Conservation (phyloP, 2,888 invertebrate genomes). For the Bellardia pandia region DNA sequence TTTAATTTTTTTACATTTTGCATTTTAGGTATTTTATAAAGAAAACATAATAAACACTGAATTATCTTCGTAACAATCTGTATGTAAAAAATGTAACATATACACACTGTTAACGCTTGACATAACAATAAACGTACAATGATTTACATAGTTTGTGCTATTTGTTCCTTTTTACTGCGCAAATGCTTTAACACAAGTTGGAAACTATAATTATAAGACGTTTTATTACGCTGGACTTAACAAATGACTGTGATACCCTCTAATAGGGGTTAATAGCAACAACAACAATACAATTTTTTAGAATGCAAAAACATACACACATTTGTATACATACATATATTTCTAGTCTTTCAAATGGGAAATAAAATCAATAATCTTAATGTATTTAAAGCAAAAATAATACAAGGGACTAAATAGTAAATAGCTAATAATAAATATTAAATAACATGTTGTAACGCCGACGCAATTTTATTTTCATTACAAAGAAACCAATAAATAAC, state of each 20-base stretch:
- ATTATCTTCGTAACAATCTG: too few species aligned
- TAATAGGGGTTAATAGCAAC: slow-evolving; percentile 26
- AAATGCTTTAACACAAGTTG: slow-evolving; percentile 5
- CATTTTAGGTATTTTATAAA: too few species aligned
- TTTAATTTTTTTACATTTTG: too few species aligned
- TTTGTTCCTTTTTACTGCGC: not conserved
- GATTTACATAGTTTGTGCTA: not conserved
- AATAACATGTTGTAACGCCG: slow-evolving; percentile 65
- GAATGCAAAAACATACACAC: not conserved
- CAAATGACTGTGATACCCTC: slow-evolving; percentile 5
- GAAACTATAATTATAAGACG: slow-evolving; percentile 1
- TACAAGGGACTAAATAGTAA: slow-evolving; percentile 8
- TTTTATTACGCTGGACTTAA: slow-evolving; percentile 23
- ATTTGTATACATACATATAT: not conserved
- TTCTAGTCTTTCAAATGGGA: not conserved
- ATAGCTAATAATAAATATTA: slow-evolving; percentile 62
- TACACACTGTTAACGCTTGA: too few species aligned
- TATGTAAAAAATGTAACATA: too few species aligned
- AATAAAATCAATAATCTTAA: slow-evolving; percentile 49
- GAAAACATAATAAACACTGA: too few species aligned
- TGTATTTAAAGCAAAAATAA: slow-evolving; percentile 32
- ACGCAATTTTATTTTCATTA: slow-evolving; percentile 54
- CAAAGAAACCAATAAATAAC: not conserved
- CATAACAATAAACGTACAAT: not conserved
- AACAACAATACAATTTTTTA: not conserved